Conservation (phyloP, 2,113 vertebrate species). For the Channa maculata region DNA sequence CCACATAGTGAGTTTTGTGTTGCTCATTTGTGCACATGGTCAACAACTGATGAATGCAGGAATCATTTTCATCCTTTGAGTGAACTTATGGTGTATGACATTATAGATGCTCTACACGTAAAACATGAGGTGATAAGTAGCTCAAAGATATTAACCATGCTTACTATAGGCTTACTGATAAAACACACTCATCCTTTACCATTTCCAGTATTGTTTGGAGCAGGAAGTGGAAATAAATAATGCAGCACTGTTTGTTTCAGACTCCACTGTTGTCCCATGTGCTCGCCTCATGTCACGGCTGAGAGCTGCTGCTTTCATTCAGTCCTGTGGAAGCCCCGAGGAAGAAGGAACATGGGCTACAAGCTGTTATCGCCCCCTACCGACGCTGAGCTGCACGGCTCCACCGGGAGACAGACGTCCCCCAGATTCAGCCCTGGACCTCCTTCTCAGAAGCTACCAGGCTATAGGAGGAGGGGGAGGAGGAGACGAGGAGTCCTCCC, state of each 20-base stretch:
- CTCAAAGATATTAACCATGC: background rate
- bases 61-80: background rate
- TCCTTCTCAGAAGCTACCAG: conserved; percentile 51
- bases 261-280: conserved; percentile 60
- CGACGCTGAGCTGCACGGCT: background rate
- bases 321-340: conserved; percentile 5
- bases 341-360: background rate
- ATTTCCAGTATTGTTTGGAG: background rate
- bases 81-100: background rate
- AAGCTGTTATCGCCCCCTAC: conserved; percentile 62
- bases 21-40: background rate
- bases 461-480: conserved; percentile 60
- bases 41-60: background rate
- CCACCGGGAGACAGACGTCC: conserved; percentile 33
- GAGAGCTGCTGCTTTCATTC: conserved; percentile 43
- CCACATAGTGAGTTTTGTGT: background rate
- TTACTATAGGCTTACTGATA: background rate
- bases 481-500: background rate
- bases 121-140: background rate
- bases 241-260: conserved; percentile 15
- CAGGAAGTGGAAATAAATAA: conserved; percentile 17
- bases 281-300: conserved; percentile 63
- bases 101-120: background rate
- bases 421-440: conserved; percentile 69
- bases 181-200: background rate